Evolutionary conservation across 2,888 invertebrate species (phyloP), one percentile per base, ranked within the genome.

Genomic region (Dastarcus helophoroides): DNA sequence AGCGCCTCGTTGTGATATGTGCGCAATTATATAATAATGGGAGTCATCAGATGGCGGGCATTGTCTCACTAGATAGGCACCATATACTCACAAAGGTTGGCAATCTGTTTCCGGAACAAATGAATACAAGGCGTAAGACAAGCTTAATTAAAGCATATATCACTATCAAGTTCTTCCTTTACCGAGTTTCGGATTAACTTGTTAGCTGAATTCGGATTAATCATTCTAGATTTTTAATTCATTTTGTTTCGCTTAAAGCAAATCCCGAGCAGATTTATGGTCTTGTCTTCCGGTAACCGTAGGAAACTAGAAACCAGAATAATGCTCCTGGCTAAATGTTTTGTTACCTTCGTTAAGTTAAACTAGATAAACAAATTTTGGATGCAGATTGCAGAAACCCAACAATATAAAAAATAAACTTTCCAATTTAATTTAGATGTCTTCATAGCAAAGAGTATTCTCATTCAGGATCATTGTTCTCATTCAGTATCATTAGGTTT

Each of bases 131-230:
- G 56, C 54, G 53, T 56, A 57, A 57, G 58, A 60, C 60, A 58
- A 57, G 55, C 51, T 60, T 57, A 60, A 60, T 60, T 60, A 58
- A 58, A 56, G 56, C 50, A 58, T 59, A 58, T 50, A 59, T 60
- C 60, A 59, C 55, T 46, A 54, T 56, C 54, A 54, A 53, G 44
- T 47, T 45, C 47, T 47, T 47, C 47, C 47, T 47, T 43, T 46
- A 46, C 48, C 40, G 52, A 54, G 52, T 53, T 53, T 51, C 44
- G 51, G 54, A 54, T 56, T 55, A 58, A 54, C 58, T 58, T 57
- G 56, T 56, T 58, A 54, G 48, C 51, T 44, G 47, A 52, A 53
- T 49, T 45, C 47, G 55, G 57, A 57, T 57, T 58, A 58, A 56
- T 57, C 54, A 55, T 54, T 50, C 53, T 41, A 40, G 53, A 54